A percentile compares a stretch with the other conserved stretches of the same genome.
Conservation (phyloP, 2,113 vertebrate genomes). For the Mastomys coucha region DNA sequence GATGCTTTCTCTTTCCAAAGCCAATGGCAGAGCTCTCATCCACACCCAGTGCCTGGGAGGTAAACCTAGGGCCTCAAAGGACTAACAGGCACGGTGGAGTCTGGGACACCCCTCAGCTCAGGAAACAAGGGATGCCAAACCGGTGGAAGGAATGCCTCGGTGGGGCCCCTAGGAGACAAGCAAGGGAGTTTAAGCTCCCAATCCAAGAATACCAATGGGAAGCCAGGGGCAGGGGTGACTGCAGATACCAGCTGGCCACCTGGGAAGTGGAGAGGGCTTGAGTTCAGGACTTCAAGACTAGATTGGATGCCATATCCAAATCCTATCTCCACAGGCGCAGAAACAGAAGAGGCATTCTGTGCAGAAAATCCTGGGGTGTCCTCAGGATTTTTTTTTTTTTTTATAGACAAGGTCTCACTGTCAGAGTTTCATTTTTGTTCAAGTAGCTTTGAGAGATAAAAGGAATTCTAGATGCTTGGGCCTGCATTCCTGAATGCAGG, state of each 20-base stretch:
- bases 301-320: background rate
- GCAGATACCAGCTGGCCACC: background rate
- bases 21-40: background rate
- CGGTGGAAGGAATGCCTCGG: background rate
- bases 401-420: background rate
- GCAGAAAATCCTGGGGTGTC: background rate
- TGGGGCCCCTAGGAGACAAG: background rate
- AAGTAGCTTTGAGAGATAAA: background rate
- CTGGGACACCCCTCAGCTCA: background rate
- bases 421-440: background rate
- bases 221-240: background rate
- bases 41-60: background rate
- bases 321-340: background rate
- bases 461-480: background rate
- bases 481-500: background rate
- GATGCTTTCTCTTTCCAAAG: background rate
- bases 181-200: background rate
- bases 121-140: background rate
- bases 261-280: background rate
- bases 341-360: background rate
- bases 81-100: too few species aligned
- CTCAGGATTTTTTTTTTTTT: background rate
- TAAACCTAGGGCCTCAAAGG: background rate
- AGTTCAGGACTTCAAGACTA: background rate
- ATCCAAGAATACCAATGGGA: background rate